Evolutionary conservation across 2,888 invertebrate species (phyloP).

Genomic region (Drosophila picticornis): DNA sequence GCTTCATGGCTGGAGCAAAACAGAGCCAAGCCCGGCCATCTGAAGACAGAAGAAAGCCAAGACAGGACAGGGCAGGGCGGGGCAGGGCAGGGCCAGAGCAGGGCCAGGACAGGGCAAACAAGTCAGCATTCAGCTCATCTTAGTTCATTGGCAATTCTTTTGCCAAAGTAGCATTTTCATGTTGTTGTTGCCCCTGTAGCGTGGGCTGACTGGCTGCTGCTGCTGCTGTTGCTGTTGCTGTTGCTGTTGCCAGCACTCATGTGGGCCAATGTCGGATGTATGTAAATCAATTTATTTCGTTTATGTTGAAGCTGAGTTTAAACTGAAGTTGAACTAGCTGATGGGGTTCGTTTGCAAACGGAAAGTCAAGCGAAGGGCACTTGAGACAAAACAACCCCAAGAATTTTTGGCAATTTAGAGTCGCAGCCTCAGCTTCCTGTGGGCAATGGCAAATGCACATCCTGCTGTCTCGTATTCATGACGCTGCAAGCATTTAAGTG

Average conservation of each 20-base stretch:
- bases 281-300: slow-evolving; percentile 75
- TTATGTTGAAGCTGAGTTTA: slow-evolving; percentile 55
- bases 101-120: slow-evolving; percentile 28
- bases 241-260: slow-evolving; percentile 9
- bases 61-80: not conserved
- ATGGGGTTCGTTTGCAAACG: slow-evolving; percentile 21
- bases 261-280: slow-evolving; percentile 58
- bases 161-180: slow-evolving; percentile 64
- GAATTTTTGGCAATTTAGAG: slow-evolving; percentile 39
- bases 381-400: slow-evolving; percentile 39
- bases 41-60: not conserved
- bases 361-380: slow-evolving; percentile 60
- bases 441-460: slow-evolving; percentile 60
- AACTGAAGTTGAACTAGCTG: slow-evolving; percentile 33
- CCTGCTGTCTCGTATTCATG: slow-evolving; percentile 64
- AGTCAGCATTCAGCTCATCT: slow-evolving; percentile 51
- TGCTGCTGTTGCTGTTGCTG: not conserved
- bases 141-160: slow-evolving; percentile 73
- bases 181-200: slow-evolving; percentile 55
- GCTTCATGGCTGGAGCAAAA: slow-evolving; percentile 12
- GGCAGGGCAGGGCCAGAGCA: not conserved
- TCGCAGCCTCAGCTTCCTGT: slow-evolving; percentile 58
- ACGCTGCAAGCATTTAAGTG: slow-evolving; percentile 72
- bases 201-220: slow-evolving; percentile 41
- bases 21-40: slow-evolving; percentile 14